These are phyloP conservation scores for Cuniculus paca DNA, from an alignment of 2,797 vertebrate species.

Conservation along the genomic window DNA sequence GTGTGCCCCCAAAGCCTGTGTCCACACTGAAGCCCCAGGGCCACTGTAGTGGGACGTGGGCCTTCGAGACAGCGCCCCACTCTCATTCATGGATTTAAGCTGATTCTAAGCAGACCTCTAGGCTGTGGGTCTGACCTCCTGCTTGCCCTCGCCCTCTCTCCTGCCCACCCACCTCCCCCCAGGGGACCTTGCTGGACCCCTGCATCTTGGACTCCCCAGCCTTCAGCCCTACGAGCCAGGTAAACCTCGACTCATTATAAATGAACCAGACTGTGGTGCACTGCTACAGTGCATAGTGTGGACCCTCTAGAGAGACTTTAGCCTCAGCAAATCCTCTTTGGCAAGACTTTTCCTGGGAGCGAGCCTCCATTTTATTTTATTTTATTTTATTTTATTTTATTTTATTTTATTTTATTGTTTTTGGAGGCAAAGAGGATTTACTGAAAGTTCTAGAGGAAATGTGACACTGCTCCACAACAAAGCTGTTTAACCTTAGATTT, in stretches of 20 bases:
- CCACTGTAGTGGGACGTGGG: neutral
- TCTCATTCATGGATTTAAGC: neutral
- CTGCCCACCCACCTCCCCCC: neutral
- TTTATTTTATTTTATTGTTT: neutral
- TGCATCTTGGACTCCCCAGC: neutral
- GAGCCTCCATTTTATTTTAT: neutral
- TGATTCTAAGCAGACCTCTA: neutral
- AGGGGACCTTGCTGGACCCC: neutral
- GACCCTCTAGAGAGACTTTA: neutral
- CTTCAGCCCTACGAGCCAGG: neutral
- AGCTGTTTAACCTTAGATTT: constrained; percentile 66
- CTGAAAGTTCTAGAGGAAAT: constrained; percentile 76
- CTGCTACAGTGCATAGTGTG: neutral
- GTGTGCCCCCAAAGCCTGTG: neutral
- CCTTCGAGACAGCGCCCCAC: neutral
- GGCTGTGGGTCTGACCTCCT: neutral
- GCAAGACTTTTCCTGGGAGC: neutral
- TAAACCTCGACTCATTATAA: neutral
- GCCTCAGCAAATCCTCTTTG: neutral
- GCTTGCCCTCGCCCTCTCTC: neutral
- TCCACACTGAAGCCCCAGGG: neutral
- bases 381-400: neutral
- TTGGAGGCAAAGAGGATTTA: constrained; percentile 80
- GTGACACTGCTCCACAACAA: constrained; percentile 66
- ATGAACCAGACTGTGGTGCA: neutral